Base-by-base conservation (phyloP, 2,113 vertebrate species). In the Tretioscincus oriximinensis region DNA sequence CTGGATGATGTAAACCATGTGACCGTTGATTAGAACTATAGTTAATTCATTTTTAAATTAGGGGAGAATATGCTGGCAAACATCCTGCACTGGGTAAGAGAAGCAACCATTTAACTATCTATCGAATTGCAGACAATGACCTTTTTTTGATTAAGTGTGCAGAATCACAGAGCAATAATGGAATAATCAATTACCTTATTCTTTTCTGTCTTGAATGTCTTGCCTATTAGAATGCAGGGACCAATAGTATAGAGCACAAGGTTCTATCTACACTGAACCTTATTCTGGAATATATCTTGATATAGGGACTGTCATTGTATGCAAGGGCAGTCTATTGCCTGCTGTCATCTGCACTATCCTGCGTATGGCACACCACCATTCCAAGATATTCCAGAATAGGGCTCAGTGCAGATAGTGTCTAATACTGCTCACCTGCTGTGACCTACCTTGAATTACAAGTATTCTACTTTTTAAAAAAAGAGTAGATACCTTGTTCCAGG, bases 401-500 rank as follows among this genome's bases (percentile, higher is more conserved):
- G 35, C 35, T 41, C 35, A 41, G 35, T 41, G 35, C 35, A 41
- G 35, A 41, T 41, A 41, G 35, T n/a, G n/a, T n/a, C n/a, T 31
- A 74, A 3, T 10, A 74, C 21, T 60, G 28, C 73, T 18, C 28
- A 14, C 16, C 54, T 12, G 9, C 51, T 35, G n/a, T 63, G 77
- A 58, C 81, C 86, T 6, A 45, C 45, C 84, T 60, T 83, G 35
- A 63, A 14, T 54, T 73, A 63, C 79, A 70, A 41, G 45, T 85
- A 8, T 64, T 77, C 67, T n/a, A 29, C 81, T 80, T 66, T n/a
- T 78, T 90, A 79, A 71, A 78, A 74, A 76, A 82, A 74, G 79
- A 80, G 82, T 45, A 81, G 26, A 1, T 79, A 67, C 66, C 88
- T 28, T 49, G 51, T 22, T 58, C 47, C 28, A 82, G 87, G 84